Evolutionary conservation across 2,888 invertebrate genomes (phyloP), one percentile per base, ranked within the genome.

Genomic region (Drosophila prostipennis): DNA sequence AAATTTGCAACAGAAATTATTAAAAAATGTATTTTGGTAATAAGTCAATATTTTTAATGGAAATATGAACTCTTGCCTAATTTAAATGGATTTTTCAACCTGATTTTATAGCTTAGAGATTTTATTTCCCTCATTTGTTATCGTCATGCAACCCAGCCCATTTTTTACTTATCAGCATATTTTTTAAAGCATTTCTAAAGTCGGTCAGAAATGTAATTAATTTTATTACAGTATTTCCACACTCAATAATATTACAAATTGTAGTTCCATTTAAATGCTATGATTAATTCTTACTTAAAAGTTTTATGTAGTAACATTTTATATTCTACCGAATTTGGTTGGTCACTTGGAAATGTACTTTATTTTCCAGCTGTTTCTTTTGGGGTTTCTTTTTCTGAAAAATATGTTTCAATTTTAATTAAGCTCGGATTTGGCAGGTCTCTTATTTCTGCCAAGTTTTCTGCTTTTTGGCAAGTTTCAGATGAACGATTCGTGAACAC

Each of bases 401-500:
- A 46, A 67, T 26, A 48, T 26, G 40, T 59, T 74, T 74, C 34
- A 73, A 85, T 82, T 82, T 82, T 82, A 86, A 82, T 82, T 77
- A 82, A 78, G 55, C 82, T 87, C 71, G 64, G 53, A 46, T 75
- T 73, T 55, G 29, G 53, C 58, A 11, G 26, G 45, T 10, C 32
- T 42, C 32, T 10, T 48, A 11, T 46, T 32, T 43, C 29, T 34
- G 37, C 34, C 48, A 48, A 46, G 16, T 48, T 48, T 48, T 43
- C 39, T 57, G 49, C 48, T 45, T 64, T 37, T 49, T 55, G 54
- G 54, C 72, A 32, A 51, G 26, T 61, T 55, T 65, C 56, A 53
- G 58, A 68, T 53, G 78, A 69, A 69, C 79, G 70, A 81, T 77
- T 77, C 64, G 36, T n/a, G 45, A 61, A 52, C 88, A 80, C 82